Conservation (phyloP, 2,888 invertebrate genomes). For the Diadegma fenestrale region DNA sequence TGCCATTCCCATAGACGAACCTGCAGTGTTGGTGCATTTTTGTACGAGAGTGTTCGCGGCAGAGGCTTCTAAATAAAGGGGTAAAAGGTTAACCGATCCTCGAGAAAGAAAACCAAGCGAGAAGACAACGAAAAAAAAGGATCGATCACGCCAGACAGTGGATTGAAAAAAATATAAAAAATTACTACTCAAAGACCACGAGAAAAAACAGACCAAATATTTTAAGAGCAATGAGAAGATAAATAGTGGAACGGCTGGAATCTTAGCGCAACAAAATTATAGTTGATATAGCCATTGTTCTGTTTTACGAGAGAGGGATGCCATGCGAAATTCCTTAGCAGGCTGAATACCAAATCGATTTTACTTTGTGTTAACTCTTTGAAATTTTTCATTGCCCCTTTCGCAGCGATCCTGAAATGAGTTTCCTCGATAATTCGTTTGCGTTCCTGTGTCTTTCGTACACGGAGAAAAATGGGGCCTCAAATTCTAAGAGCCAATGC, state of each 20-base stretch:
- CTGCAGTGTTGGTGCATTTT: neutral
- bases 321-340: slow-evolving; percentile 46
- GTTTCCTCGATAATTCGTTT: neutral
- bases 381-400: neutral
- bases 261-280: slow-evolving; percentile 14
- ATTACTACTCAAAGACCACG: neutral
- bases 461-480: too few relatives aligned
- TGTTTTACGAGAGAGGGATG: slow-evolving; percentile 72
- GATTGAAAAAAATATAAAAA: slow-evolving; percentile 54
- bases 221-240: neutral
- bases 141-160: slow-evolving; percentile 31
- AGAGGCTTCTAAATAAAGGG: slow-evolving; percentile 36
- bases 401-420: neutral
- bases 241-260: slow-evolving; percentile 6
- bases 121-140: slow-evolving; percentile 3
- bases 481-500: too few relatives aligned
- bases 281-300: slow-evolving; percentile 76
- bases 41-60: neutral
- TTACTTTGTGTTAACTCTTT: slow-evolving; percentile 48
- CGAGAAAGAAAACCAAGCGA: slow-evolving; percentile 33
- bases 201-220: slow-evolving; percentile 5
- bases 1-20: slow-evolving; percentile 26
- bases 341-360: slow-evolving; percentile 60
- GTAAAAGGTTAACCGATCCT: slow-evolving; percentile 59
- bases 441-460: neutral